Percentiles rank a stretch among this genome's conserved stretches.
Evolutionary conservation across 2,797 vertebrate genomes (phyloP).

Genomic region (Pseudotriccus pelzelni): DNA sequence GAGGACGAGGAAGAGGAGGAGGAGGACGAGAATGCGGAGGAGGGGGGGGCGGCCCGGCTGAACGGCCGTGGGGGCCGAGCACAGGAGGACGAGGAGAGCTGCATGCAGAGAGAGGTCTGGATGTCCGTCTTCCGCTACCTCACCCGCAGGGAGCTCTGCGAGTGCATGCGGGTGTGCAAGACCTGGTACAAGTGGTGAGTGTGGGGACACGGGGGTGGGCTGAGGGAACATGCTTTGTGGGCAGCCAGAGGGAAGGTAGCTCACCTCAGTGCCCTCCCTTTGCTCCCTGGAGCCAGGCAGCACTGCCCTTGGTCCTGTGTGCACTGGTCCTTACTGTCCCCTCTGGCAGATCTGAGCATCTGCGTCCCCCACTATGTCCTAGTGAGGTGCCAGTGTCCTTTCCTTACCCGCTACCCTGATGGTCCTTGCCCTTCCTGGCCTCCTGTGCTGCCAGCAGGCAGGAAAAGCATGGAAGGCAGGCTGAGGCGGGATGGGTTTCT

Average conservation of each 20-base stretch:
- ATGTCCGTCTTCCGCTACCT: slow-evolving; percentile 97
- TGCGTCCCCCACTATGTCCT: rapidly evolving
- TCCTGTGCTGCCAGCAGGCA: not conserved
- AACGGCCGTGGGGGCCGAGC: slow-evolving; percentile 81
- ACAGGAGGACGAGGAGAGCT: slow-evolving; percentile 82
- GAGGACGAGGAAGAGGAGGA: slow-evolving; percentile 76
- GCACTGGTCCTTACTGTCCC: not conserved
- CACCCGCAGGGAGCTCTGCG: slow-evolving; percentile 91
- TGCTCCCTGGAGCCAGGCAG: rapidly evolving
- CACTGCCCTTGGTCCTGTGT: rapidly evolving
- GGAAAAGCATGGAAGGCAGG: not conserved
- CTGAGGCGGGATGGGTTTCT: not conserved
- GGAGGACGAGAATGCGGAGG: slow-evolving; percentile 68
- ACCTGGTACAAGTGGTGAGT: slow-evolving; percentile 99
- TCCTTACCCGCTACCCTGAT: rapidly evolving
- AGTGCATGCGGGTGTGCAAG: slow-evolving; percentile 99
- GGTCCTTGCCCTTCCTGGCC: not conserved
- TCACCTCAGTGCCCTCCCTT: rapidly evolving
- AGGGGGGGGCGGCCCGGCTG: slow-evolving; percentile 78
- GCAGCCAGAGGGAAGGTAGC: not conserved
- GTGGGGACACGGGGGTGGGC: not conserved
- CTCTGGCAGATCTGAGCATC: not conserved
- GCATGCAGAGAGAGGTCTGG: slow-evolving; percentile 97
- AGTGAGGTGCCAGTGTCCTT: not conserved
- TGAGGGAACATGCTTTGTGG: rapidly evolving